Conservation (phyloP, 2,797 vertebrate genomes). For the Acanthurus tractus region DNA sequence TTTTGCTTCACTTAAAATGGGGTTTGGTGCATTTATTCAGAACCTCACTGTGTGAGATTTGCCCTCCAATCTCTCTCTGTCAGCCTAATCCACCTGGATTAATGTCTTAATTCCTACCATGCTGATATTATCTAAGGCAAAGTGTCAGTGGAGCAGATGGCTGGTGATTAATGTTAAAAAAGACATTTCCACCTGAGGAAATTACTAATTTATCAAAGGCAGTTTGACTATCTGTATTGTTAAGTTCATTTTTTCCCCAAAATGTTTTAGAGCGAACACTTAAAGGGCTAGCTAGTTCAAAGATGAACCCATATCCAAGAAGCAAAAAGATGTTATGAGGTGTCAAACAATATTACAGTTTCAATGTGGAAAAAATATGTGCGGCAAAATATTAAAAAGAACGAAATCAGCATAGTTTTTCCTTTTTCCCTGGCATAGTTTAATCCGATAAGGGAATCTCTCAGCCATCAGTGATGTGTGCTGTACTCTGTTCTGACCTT, state of each 20-base stretch:
- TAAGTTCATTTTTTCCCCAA: neutral
- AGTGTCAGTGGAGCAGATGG: constrained; percentile 76
- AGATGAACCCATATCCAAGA: neutral
- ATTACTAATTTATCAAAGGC: constrained; percentile 13
- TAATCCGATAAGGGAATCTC: neutral
- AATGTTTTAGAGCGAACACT: neutral
- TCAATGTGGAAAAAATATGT: neutral
- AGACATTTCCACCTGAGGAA: constrained; percentile 19
- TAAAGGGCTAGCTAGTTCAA: neutral
- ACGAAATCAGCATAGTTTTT: neutral
- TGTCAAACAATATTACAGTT: neutral
- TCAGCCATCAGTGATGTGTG: neutral
- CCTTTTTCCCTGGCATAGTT: neutral
- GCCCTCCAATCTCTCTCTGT: constrained; percentile 57
- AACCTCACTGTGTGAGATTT: constrained; percentile 61
- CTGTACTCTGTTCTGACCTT: neutral
- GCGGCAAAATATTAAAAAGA: neutral
- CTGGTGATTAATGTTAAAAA: constrained; percentile 50
- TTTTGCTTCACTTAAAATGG: constrained; percentile 23
- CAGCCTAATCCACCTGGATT: constrained; percentile 82
- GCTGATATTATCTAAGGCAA: constrained; percentile 71
- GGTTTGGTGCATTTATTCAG: constrained; percentile 13
- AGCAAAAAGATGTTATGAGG: neutral
- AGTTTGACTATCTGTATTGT: neutral
- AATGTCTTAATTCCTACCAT: constrained; percentile 74